Evolutionary conservation across 2,113 vertebrate genomes (phyloP).

Genomic region (Calidris pugnax): DNA sequence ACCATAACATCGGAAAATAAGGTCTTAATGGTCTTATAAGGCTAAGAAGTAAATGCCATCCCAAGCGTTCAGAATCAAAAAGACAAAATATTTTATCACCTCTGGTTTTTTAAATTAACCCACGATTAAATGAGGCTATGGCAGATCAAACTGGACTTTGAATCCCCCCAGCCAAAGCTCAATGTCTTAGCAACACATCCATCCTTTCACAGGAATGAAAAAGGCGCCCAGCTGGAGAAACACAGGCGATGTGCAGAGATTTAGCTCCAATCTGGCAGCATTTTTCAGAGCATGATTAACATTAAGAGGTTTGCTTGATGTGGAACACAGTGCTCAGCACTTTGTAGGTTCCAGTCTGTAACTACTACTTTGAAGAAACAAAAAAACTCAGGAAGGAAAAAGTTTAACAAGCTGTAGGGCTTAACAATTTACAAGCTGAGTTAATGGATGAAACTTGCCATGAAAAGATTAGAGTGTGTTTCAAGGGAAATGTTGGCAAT

Average conservation of each 20-base stretch:
- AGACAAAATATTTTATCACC: neutral
- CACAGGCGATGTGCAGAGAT: neutral
- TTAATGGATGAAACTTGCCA: neutral
- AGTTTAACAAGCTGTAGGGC: neutral
- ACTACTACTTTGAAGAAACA: neutral
- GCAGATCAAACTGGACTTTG: neutral
- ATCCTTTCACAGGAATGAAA: neutral
- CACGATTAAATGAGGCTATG: neutral
- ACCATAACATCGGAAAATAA: neutral
- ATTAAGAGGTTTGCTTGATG: constrained; percentile 10
- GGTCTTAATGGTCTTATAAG: neutral
- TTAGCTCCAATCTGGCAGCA: constrained; percentile 33
- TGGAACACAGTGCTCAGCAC: constrained; percentile 7
- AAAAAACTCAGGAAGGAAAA: neutral
- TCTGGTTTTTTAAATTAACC: neutral
- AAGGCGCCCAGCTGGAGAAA: constrained; percentile 20
- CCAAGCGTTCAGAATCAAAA: neutral
- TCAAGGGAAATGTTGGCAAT: neutral
- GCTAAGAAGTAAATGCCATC: neutral
- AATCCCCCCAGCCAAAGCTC: neutral
- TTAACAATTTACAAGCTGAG: neutral
- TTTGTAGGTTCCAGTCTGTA: neutral
- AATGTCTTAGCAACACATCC: neutral
- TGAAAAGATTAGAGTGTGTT: neutral
- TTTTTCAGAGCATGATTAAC: constrained; percentile 37